Evolutionary conservation across 2,797 vertebrate genomes (phyloP), one percentile per base, ranked within the genome.

Genomic region (Chelidonichthys spinosus): DNA sequence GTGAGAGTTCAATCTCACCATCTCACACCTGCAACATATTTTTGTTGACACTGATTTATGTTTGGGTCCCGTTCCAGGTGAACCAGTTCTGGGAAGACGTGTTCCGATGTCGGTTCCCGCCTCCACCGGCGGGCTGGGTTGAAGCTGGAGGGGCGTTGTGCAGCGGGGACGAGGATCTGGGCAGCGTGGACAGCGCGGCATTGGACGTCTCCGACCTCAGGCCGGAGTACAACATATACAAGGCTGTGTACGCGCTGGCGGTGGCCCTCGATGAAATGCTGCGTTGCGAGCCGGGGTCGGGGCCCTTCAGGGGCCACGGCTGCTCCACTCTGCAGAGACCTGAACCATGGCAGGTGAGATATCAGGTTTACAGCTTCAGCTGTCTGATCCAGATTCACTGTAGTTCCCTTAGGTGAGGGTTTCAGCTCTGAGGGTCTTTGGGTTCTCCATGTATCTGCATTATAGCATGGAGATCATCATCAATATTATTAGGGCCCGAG

Each of bases 291-390:
- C 79, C 88, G 1, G 91, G 84, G 0, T 85, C 60, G 69, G 91
- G 91, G 32, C 92, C 92, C 53, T 92, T 92, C 66, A 69, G 9
- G 1, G 74, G 74, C 13, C 25, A 83, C 37, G 85, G 85, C 78
- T 94, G 93, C 87, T 90, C 75, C 0, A 83, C 10, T 63, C 70
- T 91, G 61, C 62, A 81, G 3, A 78, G 18, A 18, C 33, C 92
- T 44, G 86, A 92, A 62, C 88, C 91, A 37, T 93, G 93, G 93
- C 92, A 94, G 93, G 93, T 94, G 18, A 35, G 83, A 46, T 6
- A 59, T 63, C 25, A 50, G 1, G 25, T 49, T 63, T 49, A 25
- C 14, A 78, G 25, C 7, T 69, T 0, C 0, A 54, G 5, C n/a
- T 7, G 0, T 68, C 25, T 25, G 25, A 25, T 25, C 25, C 25